Conservation (phyloP, 2,113 vertebrate genomes). For the Hippocampus zosterae region DNA sequence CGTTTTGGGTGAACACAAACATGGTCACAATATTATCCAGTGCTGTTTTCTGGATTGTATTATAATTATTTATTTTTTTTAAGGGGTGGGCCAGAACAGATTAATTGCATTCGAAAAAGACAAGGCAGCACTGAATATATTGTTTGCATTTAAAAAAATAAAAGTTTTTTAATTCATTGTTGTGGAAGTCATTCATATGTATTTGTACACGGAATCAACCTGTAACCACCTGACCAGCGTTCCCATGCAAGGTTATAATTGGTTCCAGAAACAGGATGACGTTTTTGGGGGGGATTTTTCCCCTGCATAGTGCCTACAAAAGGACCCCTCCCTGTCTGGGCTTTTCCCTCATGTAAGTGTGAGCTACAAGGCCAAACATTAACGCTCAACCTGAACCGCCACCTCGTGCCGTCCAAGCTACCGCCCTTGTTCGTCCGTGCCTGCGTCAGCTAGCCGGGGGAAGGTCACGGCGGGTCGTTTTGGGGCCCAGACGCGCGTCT, state of each 20-base stretch:
- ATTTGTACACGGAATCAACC: conserved; percentile 19
- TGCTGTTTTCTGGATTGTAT: too few species aligned
- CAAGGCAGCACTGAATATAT: background rate
- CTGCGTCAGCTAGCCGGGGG: conserved; percentile 1
- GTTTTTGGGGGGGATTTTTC: conserved; percentile 14
- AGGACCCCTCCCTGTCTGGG: conserved; percentile 65
- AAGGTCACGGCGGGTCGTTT: conserved; percentile 21
- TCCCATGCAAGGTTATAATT: conserved; percentile 40
- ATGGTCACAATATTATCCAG: too few species aligned
- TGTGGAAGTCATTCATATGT: background rate
- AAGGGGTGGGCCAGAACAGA: too few species aligned
- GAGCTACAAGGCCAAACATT: conserved; percentile 54
- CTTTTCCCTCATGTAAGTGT: conserved; percentile 45
- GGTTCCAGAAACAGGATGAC: conserved; percentile 58
- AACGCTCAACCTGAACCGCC: conserved; percentile 37
- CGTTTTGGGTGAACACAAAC: too few species aligned
- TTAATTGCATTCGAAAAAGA: too few species aligned
- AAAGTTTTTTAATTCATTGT: background rate
- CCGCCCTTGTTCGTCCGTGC: conserved; percentile 26
- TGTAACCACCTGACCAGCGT: background rate
- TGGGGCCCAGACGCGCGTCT: background rate
- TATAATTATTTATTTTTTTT: too few species aligned
- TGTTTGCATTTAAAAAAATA: background rate
- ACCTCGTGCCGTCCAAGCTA: background rate
- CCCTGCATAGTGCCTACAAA: conserved; percentile 49